Percentiles rank a stretch among this genome's conserved stretches.
phyloP scores from a whole-genome alignment of 2,113 vertebrate genomes.

The Noturus placidus region DNA sequence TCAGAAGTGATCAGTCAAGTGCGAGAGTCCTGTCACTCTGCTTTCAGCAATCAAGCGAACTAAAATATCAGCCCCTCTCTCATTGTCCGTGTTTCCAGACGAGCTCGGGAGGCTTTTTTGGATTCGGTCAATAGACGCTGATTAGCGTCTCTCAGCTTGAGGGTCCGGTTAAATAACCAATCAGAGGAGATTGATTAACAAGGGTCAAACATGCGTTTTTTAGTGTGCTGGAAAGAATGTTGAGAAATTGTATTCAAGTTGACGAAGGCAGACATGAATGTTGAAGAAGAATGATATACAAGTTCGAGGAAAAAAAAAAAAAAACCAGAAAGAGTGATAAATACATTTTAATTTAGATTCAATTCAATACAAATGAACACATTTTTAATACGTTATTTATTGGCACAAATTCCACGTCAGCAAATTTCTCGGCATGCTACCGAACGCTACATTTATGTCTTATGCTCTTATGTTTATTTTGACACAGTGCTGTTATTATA shows the following conservation, averaged over 20 bases:
- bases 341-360: not conserved
- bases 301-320: not conserved
- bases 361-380: not conserved
- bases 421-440: not conserved
- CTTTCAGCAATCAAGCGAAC: constrained; percentile 21
- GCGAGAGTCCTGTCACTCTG: constrained; percentile 48
- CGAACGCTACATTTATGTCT: not conserved
- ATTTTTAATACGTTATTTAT: not conserved
- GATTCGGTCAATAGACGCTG: constrained; percentile 33
- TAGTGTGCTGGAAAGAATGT: not conserved
- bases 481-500: not conserved
- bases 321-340: not conserved
- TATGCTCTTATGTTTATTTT: not conserved
- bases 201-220: constrained; percentile 12
- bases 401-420: not conserved
- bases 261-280: not conserved
- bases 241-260: not conserved
- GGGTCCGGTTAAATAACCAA: constrained; percentile 31
- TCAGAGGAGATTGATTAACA: constrained; percentile 32
- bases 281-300: not conserved
- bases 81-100: constrained; percentile 9
- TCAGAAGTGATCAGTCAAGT: constrained; percentile 62
- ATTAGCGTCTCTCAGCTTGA: constrained; percentile 26
- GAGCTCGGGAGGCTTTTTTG: not conserved
- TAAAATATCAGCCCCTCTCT: constrained; percentile 23